A percentile compares a stretch with the other conserved stretches of the same genome.
phyloP scores from a whole-genome alignment of 2,113 vertebrate species.

The Eclectus roratus region DNA sequence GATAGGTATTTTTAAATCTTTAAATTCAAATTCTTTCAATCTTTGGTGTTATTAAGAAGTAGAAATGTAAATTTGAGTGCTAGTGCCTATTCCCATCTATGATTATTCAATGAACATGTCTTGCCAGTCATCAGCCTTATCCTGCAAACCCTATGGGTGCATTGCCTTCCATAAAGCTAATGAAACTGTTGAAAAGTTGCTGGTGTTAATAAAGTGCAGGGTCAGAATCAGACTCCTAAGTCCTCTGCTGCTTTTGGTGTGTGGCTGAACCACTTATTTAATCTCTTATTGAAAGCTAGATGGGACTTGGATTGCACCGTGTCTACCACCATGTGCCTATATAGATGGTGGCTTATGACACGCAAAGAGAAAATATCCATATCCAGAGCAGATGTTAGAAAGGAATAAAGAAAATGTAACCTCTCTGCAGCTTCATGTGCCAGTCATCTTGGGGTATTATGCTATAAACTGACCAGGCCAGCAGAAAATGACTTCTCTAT shows the following conservation, averaged over 20 bases:
- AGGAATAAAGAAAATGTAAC: background rate
- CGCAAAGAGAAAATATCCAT: background rate
- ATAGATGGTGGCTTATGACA: background rate
- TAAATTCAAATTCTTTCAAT: background rate
- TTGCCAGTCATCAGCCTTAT: background rate
- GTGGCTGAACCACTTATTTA: background rate
- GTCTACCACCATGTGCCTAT: fast-evolving
- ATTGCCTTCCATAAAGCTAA: background rate
- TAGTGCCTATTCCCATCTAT: background rate
- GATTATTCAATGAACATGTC: background rate
- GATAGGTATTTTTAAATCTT: background rate
- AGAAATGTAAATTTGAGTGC: background rate
- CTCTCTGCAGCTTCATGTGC: background rate
- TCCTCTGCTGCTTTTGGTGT: background rate
- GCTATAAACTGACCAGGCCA: fast-evolving
- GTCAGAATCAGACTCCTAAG: background rate
- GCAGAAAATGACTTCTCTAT: background rate
- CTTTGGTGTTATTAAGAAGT: background rate
- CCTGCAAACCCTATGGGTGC: background rate
- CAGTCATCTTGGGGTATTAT: fast-evolving
- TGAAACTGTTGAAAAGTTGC: background rate
- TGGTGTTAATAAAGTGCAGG: background rate
- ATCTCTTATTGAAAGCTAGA: background rate
- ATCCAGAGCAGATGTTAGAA: background rate
- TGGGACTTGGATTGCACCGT: background rate